These are phyloP conservation scores for Chrosomus eos DNA, from an alignment of 2,797 vertebrate genomes.

Conservation along the genomic window DNA sequence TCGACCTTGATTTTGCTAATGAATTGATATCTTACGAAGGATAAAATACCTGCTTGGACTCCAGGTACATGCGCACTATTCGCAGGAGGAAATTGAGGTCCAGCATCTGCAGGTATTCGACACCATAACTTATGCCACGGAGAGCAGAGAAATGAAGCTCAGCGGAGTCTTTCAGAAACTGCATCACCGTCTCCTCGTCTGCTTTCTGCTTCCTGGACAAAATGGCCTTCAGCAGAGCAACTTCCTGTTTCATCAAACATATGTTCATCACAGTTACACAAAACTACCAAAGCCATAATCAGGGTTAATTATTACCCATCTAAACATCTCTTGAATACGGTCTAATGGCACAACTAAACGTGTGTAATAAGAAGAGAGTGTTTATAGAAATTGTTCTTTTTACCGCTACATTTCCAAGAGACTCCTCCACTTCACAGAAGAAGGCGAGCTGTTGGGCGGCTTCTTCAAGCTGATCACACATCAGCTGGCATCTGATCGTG, in stretches of 20 bases:
- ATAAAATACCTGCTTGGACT: constrained; percentile 65
- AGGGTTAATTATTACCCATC: not conserved
- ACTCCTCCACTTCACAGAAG: constrained; percentile 76
- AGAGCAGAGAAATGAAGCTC: constrained; percentile 74
- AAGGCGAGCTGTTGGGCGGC: constrained; percentile 77
- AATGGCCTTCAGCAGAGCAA: constrained; percentile 75
- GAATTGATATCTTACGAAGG: not conserved
- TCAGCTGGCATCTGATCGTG: constrained; percentile 74
- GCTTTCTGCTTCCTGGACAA: constrained; percentile 65
- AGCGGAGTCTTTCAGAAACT: constrained; percentile 68
- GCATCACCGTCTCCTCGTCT: constrained; percentile 57
- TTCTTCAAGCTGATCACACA: constrained; percentile 74
- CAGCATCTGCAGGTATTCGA: constrained; percentile 76
- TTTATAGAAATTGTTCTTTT: not conserved
- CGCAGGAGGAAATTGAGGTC: constrained; percentile 75
- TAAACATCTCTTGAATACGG: not conserved
- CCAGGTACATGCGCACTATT: constrained; percentile 73
- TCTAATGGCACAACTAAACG: not conserved
- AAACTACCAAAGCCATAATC: not conserved
- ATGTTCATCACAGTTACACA: not conserved
- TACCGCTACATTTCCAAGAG: constrained; percentile 74
- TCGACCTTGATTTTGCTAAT: not conserved
- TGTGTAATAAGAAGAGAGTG: not conserved
- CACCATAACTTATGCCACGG: constrained; percentile 69
- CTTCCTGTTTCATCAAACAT: constrained; percentile 62